Evolutionary conservation across 2,797 vertebrate species (phyloP), one percentile per base, ranked within the genome.

Genomic region (Acipenser oxyrinchus): DNA sequence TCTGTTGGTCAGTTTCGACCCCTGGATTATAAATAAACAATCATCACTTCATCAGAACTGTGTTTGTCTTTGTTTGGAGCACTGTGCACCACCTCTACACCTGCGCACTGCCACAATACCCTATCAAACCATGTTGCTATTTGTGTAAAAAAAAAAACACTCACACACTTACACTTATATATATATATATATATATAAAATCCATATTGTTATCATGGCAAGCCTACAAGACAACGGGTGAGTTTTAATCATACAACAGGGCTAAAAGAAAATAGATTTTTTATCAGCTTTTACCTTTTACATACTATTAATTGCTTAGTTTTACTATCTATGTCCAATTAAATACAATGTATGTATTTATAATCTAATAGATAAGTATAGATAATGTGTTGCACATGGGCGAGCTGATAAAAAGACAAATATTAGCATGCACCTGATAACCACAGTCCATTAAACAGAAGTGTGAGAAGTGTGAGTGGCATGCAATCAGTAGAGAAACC

Each of bases 211-310:
- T 37, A 37, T 37, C 37, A 37, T 37, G 37, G 37, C 37, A 37
- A 37, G 5, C 37, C 37, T 37, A 37, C 37, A 37, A 37, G 37
- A 37, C 37, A 37, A 37, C 37, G 5, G 37, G 37, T 37, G 5
- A 18, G 18, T 18, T 18, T 18, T 18, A 18, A 18, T 75, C 62
- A 66, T 74, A 70, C 51, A 73, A 81, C 75, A 81, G 83, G 81
- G 85, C 87, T 87, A 87, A 88, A 83, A 79, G 82, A 78, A 84
- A 85, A 86, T 86, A 81, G 83, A 86, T 86, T 87, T 87, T 85
- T 75, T 74, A 85, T 84, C 79, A 71, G 78, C 75, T 72, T 81
- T 68, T 84, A 85, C 83, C 85, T 82, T 84, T 86, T 86, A 86
- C 86, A 87, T 86, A 85, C 83, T 85, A 88, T 85, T 84, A 87